Percentiles rank a stretch among this genome's conserved stretches.
phyloP scores from a whole-genome alignment of 2,113 vertebrate species.

The Halcyon malimbica region DNA sequence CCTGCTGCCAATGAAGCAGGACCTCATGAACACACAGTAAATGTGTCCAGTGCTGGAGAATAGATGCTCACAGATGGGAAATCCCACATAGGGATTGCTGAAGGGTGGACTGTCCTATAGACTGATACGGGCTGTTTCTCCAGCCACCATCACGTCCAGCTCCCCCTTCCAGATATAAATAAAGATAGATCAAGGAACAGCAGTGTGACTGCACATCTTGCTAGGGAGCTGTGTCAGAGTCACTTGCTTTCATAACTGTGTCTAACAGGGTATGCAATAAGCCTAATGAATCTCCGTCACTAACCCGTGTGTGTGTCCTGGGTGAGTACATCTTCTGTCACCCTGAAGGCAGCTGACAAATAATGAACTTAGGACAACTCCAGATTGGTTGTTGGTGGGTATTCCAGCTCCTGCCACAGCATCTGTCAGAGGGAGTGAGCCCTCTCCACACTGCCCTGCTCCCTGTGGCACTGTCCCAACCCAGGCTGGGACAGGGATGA shows the following conservation, averaged over 20 bases:
- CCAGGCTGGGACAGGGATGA: accelerated
- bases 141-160: not conserved
- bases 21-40: not conserved
- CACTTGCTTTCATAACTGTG: not conserved
- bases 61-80: not conserved
- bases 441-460: not conserved
- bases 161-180: not conserved
- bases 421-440: not conserved
- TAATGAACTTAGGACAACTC: slow-evolving; percentile 29
- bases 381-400: not conserved
- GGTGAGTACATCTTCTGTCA: not conserved
- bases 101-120: not conserved
- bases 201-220: not conserved
- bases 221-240: slow-evolving; percentile 16
- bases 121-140: not conserved
- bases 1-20: not conserved
- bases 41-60: not conserved
- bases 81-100: not conserved
- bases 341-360: slow-evolving; percentile 5
- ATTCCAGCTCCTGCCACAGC: not conserved
- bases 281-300: slow-evolving; percentile 57
- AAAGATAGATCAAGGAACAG: not conserved
- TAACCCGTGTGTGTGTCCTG: not conserved
- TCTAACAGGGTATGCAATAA: slow-evolving; percentile 29
- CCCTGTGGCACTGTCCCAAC: not conserved